A percentile compares a stretch with the other conserved stretches of the same genome.
Evolutionary conservation across 1,140 invertebrate species (phyloP).

Genomic region (Euura lappo): DNA sequence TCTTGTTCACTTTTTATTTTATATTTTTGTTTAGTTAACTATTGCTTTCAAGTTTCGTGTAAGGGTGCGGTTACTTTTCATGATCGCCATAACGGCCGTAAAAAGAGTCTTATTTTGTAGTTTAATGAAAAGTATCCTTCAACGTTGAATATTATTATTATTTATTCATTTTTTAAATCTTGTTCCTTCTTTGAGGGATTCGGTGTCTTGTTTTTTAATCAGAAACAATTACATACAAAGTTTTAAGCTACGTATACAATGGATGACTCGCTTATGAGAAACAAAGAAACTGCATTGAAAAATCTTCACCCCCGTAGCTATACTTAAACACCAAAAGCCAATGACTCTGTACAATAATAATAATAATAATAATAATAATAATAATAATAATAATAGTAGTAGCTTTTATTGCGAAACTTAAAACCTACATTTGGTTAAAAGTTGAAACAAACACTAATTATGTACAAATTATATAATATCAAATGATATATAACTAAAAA

Average conservation of each 20-base stretch:
- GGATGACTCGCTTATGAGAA: background rate
- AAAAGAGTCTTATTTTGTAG: background rate
- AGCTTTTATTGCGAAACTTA: slow-evolving; percentile 27
- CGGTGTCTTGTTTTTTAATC: background rate
- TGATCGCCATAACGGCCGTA: too few species aligned
- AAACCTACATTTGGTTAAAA: slow-evolving; percentile 38
- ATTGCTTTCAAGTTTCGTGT: slow-evolving; percentile 8
- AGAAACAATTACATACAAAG: background rate
- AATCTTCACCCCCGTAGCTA: background rate
- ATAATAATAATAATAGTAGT: background rate
- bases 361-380: background rate
- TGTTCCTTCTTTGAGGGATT: background rate
- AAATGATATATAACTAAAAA: slow-evolving; percentile 21
- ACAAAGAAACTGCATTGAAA: background rate
- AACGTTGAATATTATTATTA: background rate
- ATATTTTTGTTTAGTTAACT: background rate
- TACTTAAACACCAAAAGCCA: slow-evolving; percentile 1
- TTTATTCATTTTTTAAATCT: background rate
- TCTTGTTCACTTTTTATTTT: background rate
- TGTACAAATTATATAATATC: slow-evolving; percentile 28
- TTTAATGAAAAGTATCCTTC: background rate
- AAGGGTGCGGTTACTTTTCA: background rate
- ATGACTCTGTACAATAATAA: background rate
- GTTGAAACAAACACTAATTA: slow-evolving; percentile 29
- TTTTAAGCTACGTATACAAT: background rate